Percentiles rank a stretch among this genome's conserved stretches.
Evolutionary conservation across 2,113 vertebrate genomes (phyloP).

Genomic region (Macaca nemestrina): DNA sequence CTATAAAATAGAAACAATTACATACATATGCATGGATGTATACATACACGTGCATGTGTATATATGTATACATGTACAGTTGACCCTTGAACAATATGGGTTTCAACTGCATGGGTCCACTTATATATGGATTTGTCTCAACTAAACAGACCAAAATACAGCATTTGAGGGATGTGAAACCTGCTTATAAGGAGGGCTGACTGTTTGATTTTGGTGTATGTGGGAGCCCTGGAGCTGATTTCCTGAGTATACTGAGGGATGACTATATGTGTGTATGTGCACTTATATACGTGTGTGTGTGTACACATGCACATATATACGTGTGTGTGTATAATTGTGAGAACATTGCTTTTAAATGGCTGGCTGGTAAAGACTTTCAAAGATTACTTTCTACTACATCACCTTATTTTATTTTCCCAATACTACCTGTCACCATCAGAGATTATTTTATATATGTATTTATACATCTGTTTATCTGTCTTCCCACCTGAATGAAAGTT

Average conservation of each 20-base stretch:
- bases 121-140: neutral
- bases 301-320: neutral
- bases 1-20: neutral
- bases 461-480: neutral
- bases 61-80: neutral
- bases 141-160: neutral
- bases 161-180: neutral
- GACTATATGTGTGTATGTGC: neutral
- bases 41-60: too few relatives aligned
- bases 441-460: neutral
- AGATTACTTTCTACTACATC: neutral
- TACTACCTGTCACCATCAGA: neutral
- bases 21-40: neutral
- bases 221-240: neutral
- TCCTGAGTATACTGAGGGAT: neutral
- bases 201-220: neutral
- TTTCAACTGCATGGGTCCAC: neutral
- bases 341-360: neutral
- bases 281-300: too few relatives aligned
- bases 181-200: neutral
- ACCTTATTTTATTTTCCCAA: neutral
- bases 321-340: neutral
- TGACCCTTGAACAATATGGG: neutral
- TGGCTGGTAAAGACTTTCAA: neutral
- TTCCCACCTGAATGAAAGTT: neutral